Percentiles rank a stretch among this genome's conserved stretches.
These are phyloP conservation scores for Brevimyrus niger DNA, from an alignment of 2,113 vertebrate genomes.

Conservation along the genomic window DNA sequence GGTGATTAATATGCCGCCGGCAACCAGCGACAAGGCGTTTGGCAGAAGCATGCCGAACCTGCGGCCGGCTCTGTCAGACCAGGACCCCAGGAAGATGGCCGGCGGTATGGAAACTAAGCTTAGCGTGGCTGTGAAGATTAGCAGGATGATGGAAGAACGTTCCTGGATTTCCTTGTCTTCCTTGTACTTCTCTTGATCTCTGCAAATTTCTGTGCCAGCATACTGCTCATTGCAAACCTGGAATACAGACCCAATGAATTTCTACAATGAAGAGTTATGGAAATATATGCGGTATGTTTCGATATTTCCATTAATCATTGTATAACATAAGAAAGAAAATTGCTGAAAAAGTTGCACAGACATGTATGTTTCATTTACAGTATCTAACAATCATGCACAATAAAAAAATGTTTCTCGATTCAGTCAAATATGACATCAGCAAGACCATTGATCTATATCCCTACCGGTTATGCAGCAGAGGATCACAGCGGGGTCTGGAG, in stretches of 20 bases:
- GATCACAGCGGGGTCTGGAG: background rate
- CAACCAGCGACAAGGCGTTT: conserved; percentile 32
- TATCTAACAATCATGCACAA: background rate
- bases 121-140: conserved; percentile 35
- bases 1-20: conserved; percentile 37
- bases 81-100: conserved; percentile 49
- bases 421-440: background rate
- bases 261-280: background rate
- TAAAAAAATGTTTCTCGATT: background rate
- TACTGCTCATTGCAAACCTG: conserved; percentile 45
- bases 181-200: conserved; percentile 18
- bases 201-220: conserved; percentile 30
- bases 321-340: background rate
- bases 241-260: background rate
- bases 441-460: background rate
- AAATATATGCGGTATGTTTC: background rate
- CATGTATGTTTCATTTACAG: background rate
- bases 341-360: background rate
- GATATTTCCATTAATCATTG: background rate
- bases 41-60: conserved; percentile 46
- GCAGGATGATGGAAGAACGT: conserved; percentile 38
- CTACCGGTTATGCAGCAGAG: background rate
- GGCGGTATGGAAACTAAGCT: conserved; percentile 45
- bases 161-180: conserved; percentile 33
- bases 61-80: conserved; percentile 48